A percentile compares a stretch with the other conserved stretches of the same genome.
phyloP scores from a whole-genome alignment of 2,888 invertebrate species.

The Protophormia terraenovae region DNA sequence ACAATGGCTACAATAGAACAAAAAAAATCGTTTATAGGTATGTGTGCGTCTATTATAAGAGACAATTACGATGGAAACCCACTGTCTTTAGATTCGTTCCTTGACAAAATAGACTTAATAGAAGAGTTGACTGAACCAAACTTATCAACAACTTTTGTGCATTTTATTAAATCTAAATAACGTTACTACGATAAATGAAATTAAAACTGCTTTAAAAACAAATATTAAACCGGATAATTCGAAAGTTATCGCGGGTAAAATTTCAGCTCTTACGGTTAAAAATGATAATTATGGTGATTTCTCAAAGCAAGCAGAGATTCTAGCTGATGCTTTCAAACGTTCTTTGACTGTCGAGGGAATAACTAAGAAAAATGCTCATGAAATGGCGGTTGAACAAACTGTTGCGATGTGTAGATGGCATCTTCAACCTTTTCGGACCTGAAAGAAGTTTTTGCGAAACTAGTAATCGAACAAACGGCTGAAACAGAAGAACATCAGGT shows the following conservation, averaged over 20 bases:
- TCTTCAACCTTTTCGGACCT: neutral
- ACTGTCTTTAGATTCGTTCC: neutral
- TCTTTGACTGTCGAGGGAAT: constrained; percentile 3
- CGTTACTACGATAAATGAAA: neutral
- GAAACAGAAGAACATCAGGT: constrained; percentile 11
- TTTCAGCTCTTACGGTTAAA: neutral
- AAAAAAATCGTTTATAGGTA: neutral
- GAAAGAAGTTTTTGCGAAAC: constrained; percentile 17
- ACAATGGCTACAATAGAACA: no score
- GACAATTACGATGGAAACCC: neutral
- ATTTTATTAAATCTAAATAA: neutral
- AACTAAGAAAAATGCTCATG: neutral
- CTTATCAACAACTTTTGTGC: neutral
- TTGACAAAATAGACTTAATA: neutral
- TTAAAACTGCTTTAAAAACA: neutral
- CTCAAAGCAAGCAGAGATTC: constrained; percentile 2
- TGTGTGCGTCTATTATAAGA: neutral
- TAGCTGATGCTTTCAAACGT: neutral
- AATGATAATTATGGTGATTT: constrained; percentile 18
- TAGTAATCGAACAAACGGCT: constrained; percentile 13
- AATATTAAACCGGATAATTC: neutral
- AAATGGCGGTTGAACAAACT: constrained; percentile 28
- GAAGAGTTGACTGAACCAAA: neutral
- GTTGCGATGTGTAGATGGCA: neutral
- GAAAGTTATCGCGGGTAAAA: constrained; percentile 13